Percentiles rank a stretch among this genome's conserved stretches.
phyloP scores from a whole-genome alignment of 1,140 invertebrate genomes.

The Arion vulgaris region DNA sequence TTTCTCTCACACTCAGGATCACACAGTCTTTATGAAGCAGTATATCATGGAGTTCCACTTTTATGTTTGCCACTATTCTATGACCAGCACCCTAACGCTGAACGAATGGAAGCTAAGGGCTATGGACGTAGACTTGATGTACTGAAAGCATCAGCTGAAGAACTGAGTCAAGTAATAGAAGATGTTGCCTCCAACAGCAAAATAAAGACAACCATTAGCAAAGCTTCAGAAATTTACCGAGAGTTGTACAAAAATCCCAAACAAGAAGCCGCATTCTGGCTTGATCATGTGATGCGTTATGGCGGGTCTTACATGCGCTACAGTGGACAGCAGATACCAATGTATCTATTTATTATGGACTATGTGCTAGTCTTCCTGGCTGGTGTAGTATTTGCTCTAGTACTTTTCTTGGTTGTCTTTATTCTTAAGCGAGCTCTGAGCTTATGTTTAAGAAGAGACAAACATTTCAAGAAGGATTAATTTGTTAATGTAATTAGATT shows the following conservation, averaged over 20 bases:
- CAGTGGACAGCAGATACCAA: conserved; percentile 44
- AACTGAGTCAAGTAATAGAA: background rate
- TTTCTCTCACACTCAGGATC: conserved; percentile 61
- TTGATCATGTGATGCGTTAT: conserved; percentile 53
- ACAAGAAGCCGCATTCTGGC: background rate
- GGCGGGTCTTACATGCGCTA: conserved; percentile 57
- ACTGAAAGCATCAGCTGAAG: background rate
- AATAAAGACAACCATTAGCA: background rate
- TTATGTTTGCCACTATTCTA: conserved; percentile 79
- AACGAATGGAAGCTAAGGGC: conserved; percentile 36
- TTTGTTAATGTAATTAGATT: too few species aligned
- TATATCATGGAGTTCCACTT: conserved; percentile 57
- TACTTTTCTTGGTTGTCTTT: background rate
- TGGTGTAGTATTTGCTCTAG: background rate
- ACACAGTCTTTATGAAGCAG: conserved; percentile 54
- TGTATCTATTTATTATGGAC: conserved; percentile 48
- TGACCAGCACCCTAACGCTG: conserved; percentile 47
- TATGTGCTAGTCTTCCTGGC: background rate
- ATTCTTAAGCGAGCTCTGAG: background rate
- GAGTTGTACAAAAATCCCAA: background rate
- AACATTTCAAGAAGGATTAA: background rate
- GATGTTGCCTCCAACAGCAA: background rate
- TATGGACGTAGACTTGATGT: conserved; percentile 27
- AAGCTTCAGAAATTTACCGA: background rate
- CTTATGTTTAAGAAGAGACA: background rate